Evolutionary conservation across 2,888 invertebrate species (phyloP).

Genomic region (Volucella inanis): DNA sequence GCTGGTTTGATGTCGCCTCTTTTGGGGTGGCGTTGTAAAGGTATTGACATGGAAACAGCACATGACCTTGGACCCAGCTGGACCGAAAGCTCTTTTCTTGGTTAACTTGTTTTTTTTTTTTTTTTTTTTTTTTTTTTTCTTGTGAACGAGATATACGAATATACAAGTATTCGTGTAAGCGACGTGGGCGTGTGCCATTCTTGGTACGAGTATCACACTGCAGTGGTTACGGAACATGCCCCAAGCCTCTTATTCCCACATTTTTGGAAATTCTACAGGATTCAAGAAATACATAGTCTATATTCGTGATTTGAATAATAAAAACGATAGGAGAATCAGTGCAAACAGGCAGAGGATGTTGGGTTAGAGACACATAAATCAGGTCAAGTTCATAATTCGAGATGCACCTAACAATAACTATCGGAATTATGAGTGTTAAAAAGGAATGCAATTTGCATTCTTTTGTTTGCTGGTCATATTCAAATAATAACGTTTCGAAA

Average conservation of each 20-base stretch:
- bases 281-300: not conserved
- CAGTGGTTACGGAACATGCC: conserved; percentile 43
- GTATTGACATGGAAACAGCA: conserved; percentile 57
- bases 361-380: not conserved
- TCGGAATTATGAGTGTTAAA: not conserved
- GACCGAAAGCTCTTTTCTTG: conserved; percentile 52
- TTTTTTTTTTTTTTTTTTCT: not conserved
- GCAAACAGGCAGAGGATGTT: not conserved
- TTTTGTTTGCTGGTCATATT: not conserved
- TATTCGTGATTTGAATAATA: conserved; percentile 1
- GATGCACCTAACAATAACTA: no score
- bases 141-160: no score
- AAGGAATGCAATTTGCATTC: not conserved
- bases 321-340: not conserved
- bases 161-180: not conserved
- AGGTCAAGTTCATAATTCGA: conserved; percentile 45
- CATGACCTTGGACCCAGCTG: conserved; percentile 71
- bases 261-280: conserved; percentile 16
- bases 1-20: no score
- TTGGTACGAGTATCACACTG: conserved; percentile 17
- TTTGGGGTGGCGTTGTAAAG: conserved; percentile 25
- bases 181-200: conserved; percentile 56
- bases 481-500: no score
- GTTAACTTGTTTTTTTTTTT: conserved; percentile 1
- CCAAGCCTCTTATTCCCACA: conserved; percentile 22